Evolutionary conservation across 1,140 invertebrate genomes (phyloP).

Genomic region (Drosophila littoralis): DNA sequence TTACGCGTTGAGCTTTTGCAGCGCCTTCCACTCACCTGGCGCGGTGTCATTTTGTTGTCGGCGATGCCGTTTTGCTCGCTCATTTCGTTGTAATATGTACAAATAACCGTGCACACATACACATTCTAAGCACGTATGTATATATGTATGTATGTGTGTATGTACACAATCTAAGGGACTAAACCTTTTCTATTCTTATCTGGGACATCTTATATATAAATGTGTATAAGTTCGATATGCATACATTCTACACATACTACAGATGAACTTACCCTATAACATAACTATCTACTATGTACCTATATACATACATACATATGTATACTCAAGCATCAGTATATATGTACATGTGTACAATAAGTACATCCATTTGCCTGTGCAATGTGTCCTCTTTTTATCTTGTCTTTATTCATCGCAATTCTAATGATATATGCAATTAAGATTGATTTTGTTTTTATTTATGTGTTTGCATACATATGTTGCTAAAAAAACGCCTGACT

Average conservation of each 20-base stretch:
- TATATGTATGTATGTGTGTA: constrained; percentile 9
- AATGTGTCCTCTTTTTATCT: too few relatives aligned
- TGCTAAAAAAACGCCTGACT: too few relatives aligned
- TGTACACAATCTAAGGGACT: not conserved
- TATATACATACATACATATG: too few relatives aligned
- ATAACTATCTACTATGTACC: too few relatives aligned
- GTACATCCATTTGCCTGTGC: too few relatives aligned
- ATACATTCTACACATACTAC: constrained; percentile 61
- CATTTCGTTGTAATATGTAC: constrained; percentile 67
- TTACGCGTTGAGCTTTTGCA: constrained; percentile 71
- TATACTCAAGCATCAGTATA: too few relatives aligned
- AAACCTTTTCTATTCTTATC: not conserved
- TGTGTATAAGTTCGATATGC: constrained; percentile 47
- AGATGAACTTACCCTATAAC: not conserved
- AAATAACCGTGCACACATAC: not conserved
- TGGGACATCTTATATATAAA: not conserved
- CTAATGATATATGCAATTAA: too few relatives aligned
- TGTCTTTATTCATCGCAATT: too few relatives aligned
- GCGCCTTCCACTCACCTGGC: constrained; percentile 64
- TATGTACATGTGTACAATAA: too few relatives aligned
- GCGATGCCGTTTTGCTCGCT: constrained; percentile 60
- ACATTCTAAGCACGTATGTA: not conserved
- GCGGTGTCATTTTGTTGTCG: constrained; percentile 75
- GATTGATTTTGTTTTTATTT: too few relatives aligned
- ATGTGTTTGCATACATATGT: too few relatives aligned